Conservation (phyloP, 1,140 invertebrate genomes). For the Pantala flavescens region DNA sequence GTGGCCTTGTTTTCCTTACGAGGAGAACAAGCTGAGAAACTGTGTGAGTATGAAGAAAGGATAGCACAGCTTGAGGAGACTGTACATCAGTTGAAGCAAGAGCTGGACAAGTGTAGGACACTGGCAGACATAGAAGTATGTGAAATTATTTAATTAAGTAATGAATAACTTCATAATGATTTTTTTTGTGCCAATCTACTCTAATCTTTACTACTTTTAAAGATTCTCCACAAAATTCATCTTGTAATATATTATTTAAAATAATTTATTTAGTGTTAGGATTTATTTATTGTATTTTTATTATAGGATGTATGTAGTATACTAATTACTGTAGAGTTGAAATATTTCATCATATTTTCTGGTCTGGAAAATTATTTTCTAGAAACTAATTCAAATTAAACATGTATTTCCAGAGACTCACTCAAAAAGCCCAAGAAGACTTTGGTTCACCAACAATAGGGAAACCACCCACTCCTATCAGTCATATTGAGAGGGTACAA, state of each 20-base stretch:
- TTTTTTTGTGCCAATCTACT: too few relatives aligned
- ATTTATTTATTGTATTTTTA: too few relatives aligned
- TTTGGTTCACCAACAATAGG: conserved; percentile 26
- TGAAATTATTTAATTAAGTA: not conserved
- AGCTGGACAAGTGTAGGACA: conserved; percentile 34
- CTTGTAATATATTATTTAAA: too few relatives aligned
- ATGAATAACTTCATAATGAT: too few relatives aligned
- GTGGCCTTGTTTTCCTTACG: conserved; percentile 30
- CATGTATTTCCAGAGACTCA: conserved; percentile 26
- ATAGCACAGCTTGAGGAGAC: conserved; percentile 33
- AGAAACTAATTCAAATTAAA: too few relatives aligned
- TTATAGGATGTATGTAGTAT: too few relatives aligned
- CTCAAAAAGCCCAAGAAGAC: conserved; percentile 27
- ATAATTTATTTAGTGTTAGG: too few relatives aligned
- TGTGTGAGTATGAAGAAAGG: conserved; percentile 32
- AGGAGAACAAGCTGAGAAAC: conserved; percentile 33
- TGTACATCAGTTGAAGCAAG: conserved; percentile 28
- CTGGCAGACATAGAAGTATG: conserved; percentile 33
- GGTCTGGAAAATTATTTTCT: too few relatives aligned
- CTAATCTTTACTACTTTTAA: too few relatives aligned
- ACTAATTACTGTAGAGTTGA: too few relatives aligned
- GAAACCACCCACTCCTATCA: not conserved
- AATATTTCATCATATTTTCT: too few relatives aligned
- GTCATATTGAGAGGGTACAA: not conserved
- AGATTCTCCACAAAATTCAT: too few relatives aligned